These are phyloP conservation scores for Bombus terrestris DNA, from an alignment of 1,140 invertebrate species.

Conservation along the genomic window DNA sequence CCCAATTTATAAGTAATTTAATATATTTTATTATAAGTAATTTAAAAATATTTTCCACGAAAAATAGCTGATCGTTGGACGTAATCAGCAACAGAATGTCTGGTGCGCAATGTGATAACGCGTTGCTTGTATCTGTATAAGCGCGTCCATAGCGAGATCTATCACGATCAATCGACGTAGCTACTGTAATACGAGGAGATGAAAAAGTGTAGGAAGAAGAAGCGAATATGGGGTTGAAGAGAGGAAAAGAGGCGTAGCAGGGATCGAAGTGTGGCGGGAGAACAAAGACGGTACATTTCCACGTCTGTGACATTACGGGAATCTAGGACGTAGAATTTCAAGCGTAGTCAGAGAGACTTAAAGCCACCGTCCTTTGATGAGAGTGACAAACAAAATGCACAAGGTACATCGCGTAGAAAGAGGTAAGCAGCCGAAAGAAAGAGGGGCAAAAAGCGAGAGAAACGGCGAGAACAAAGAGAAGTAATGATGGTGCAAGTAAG, in stretches of 20 bases:
- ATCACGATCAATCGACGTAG: too few relatives aligned
- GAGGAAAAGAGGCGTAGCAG: neutral
- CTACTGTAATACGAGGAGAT: too few relatives aligned
- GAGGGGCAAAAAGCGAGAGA: neutral
- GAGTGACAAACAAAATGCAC: constrained; percentile 48
- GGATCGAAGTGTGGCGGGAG: neutral
- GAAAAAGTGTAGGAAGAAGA: neutral
- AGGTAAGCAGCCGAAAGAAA: constrained; percentile 18
- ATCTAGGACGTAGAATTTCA: constrained; percentile 40
- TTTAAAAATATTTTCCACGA: too few relatives aligned
- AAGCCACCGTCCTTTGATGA: constrained; percentile 35
- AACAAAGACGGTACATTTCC: constrained; percentile 18
- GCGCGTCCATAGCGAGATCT: too few relatives aligned
- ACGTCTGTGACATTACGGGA: constrained; percentile 27
- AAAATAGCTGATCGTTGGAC: too few relatives aligned
- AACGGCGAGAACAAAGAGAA: neutral
- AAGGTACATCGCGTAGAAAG: neutral
- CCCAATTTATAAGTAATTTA: too few relatives aligned
- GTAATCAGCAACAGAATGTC: too few relatives aligned
- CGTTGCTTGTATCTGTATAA: too few relatives aligned
- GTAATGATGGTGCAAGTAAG: neutral
- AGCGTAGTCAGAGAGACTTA: neutral
- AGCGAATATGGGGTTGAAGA: neutral
- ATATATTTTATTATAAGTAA: too few relatives aligned
- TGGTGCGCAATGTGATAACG: too few relatives aligned